Evolutionary conservation across 2,113 vertebrate species (phyloP), one percentile per base, ranked within the genome.

Genomic region (Notarius quadriscutis): DNA sequence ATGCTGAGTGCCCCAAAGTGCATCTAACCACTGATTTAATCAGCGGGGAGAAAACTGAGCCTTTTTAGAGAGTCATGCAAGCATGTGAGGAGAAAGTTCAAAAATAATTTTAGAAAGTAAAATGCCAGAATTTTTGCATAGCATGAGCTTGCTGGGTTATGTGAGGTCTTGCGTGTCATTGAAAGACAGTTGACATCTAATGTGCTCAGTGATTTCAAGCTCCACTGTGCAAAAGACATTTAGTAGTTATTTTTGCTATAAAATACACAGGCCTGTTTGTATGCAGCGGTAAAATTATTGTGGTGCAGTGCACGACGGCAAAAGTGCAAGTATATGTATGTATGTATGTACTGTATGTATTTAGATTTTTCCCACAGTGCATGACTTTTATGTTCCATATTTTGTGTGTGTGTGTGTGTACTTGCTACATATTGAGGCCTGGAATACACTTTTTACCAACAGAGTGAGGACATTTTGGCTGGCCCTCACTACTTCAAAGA

Each of bases 21-120:
- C 78, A 20, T 58, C 55, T 58, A 58, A 58, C 78, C 67, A 60
- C 83, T 48, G 41, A 71, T 75, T 34, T n/a, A 84, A 74, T 84
- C 30, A 15, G 74, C 17, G 17, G 8, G 27, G 27, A 22, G 55
- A 58, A 80, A 8, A 7, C 27, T 34, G 27, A 18, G 55, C 17
- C 78, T 58, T 80, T 79, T 79, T 55, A 78, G 14, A 79, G 77
- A 57, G 77, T 17, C 77, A 30, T 27, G 51, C 51, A 57, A 57
- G 51, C 55, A 79, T 7, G 48, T 79, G 51, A 57, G 27, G 14
- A 57, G 14, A n/a, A 55, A 55, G n/a, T 17, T 12, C 22, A 80
- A 57, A 80, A 80, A 80, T 58, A 80, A 58, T 5, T 80, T 34
- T 80, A 58, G 27, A 80, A 58, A 34, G 53, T 58, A 55, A 58